phyloP scores from a whole-genome alignment of 2,888 invertebrate species.

The Brenthis daphne region DNA sequence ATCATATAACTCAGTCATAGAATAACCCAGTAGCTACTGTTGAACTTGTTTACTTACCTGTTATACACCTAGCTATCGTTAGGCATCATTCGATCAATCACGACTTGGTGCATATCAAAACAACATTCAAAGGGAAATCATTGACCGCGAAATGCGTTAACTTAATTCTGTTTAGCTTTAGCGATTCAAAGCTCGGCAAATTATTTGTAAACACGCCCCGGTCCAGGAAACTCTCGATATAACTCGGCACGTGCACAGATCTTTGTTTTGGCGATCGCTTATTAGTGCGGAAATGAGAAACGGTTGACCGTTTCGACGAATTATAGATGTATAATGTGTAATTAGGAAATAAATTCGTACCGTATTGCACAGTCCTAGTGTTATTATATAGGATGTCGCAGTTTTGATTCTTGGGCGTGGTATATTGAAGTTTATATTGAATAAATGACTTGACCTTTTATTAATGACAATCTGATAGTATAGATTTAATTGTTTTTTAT shows the following conservation, averaged over 20 bases:
- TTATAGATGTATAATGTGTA: neutral
- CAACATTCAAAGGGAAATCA: constrained; percentile 45
- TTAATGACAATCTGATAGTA: too few species aligned
- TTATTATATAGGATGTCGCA: too few species aligned
- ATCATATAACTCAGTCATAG: too few species aligned
- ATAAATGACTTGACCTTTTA: too few species aligned
- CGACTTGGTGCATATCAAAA: neutral
- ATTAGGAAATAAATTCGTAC: too few species aligned
- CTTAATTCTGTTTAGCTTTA: constrained; percentile 52
- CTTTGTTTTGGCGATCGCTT: constrained; percentile 46
- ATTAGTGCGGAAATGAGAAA: neutral
- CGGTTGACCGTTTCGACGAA: constrained; percentile 11
- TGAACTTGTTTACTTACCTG: too few species aligned
- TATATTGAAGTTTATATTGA: too few species aligned
- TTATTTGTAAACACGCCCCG: constrained; percentile 59
- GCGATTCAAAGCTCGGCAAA: constrained; percentile 53
- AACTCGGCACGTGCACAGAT: constrained; percentile 53
- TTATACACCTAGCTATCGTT: too few species aligned
- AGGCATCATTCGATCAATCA: neutral
- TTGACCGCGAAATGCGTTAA: constrained; percentile 45
- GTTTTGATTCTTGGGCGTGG: too few species aligned
- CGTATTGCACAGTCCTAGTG: too few species aligned
- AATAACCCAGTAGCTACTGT: too few species aligned
- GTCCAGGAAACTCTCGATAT: constrained; percentile 55
- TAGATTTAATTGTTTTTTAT: too few species aligned